Evolutionary conservation across 2,888 invertebrate genomes (phyloP).

Genomic region (Hydrotaea cyrtoneurina): DNA sequence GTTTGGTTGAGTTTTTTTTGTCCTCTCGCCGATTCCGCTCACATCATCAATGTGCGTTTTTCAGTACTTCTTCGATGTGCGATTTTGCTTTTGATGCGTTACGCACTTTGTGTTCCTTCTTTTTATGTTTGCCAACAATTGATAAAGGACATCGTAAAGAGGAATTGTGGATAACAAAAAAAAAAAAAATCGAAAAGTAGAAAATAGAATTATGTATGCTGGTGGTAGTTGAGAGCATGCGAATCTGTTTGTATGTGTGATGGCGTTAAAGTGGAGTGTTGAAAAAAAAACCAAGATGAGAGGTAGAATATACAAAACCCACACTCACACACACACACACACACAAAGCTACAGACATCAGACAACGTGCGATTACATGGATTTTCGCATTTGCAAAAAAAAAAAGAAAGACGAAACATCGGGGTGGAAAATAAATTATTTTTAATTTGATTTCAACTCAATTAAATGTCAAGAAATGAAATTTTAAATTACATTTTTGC

Average conservation of each 20-base stretch:
- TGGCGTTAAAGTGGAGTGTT: constrained; percentile 20
- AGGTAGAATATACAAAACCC: constrained; percentile 1
- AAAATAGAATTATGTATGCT: constrained; percentile 55
- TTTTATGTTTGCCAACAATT: constrained; percentile 34
- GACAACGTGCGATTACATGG: constrained; percentile 35
- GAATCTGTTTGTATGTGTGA: constrained; percentile 11
- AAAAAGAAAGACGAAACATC: constrained; percentile 5
- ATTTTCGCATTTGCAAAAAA: constrained; percentile 69
- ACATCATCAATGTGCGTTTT: background rate
- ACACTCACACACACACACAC: background rate
- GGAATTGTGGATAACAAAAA: constrained; percentile 31
- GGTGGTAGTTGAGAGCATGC: constrained; percentile 47
- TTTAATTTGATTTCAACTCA: constrained; percentile 81
- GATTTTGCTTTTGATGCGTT: constrained; percentile 24
- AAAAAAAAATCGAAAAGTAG: constrained; percentile 21
- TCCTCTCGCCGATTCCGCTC: background rate
- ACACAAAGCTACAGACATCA: too few relatives aligned
- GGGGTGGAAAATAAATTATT: constrained; percentile 79
- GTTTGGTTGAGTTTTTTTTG: constrained; percentile 1
- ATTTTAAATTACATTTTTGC: constrained; percentile 78
- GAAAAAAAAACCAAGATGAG: background rate
- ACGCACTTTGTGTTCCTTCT: constrained; percentile 27
- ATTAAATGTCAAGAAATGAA: constrained; percentile 80
- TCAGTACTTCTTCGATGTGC: too few relatives aligned
- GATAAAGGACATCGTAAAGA: constrained; percentile 27